These are phyloP conservation scores for Peromyscus maniculatus DNA, from an alignment of 2,113 vertebrate species.

Conservation along the genomic window DNA sequence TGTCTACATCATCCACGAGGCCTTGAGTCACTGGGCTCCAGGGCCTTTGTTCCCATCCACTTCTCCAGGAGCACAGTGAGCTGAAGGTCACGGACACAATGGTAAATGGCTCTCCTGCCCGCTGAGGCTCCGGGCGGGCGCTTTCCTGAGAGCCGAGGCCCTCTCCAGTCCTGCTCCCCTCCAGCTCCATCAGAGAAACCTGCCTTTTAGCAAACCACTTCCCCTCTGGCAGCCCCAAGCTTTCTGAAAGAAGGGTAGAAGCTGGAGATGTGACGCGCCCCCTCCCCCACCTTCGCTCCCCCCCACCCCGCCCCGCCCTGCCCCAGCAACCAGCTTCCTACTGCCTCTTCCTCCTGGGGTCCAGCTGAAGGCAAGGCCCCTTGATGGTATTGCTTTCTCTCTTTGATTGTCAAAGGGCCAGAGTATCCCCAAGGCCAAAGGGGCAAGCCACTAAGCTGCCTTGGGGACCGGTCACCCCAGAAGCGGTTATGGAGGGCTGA, in stretches of 20 bases:
- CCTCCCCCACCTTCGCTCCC: too few species aligned
- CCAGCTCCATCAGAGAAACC: not conserved
- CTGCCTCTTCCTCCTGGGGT: not conserved
- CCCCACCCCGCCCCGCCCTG: too few species aligned
- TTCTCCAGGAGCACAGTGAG: not conserved
- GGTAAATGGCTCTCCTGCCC: not conserved
- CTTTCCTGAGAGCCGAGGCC: constrained; percentile 16
- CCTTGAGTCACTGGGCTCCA: not conserved
- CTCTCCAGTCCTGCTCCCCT: not conserved
- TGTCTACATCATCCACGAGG: not conserved
- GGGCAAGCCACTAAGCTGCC: not conserved
- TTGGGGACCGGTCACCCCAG: not conserved
- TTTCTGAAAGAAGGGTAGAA: constrained; percentile 47
- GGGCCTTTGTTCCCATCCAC: constrained; percentile 68
- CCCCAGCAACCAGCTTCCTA: not conserved
- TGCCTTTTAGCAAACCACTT: not conserved
- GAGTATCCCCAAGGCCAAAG: not conserved
- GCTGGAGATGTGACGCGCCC: not conserved
- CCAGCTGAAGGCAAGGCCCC: not conserved
- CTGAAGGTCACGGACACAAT: constrained; percentile 51
- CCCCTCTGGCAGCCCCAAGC: not conserved
- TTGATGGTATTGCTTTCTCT: too few species aligned
- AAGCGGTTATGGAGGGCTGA: not conserved
- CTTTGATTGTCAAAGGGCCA: not conserved
- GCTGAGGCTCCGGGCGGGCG: not conserved